Base-by-base conservation (phyloP, 1,140 invertebrate species). In the Eurosta solidaginis region DNA sequence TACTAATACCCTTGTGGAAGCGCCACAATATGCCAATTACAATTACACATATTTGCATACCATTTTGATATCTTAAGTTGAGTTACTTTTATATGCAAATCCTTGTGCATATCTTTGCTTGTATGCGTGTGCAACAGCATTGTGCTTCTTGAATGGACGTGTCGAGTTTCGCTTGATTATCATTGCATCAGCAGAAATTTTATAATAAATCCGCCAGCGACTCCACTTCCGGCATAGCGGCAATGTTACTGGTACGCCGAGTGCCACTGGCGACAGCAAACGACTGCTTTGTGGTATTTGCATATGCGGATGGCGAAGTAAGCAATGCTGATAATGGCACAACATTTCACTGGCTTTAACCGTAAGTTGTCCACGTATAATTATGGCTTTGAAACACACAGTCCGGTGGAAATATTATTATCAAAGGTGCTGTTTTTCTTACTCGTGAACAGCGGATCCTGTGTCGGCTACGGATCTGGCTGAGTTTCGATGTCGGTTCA, bases 111-210 rank as follows among this genome's bases (percentile, higher is more conserved):
- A n/a, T n/a, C n/a, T n/a, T n/a, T n/a, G n/a, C n/a, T n/a, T n/a
- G n/a, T n/a, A 17, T 12, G 45, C 45, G 12, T 17, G 29, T 29
- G 25, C 27, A 0, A 3, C 54, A 3, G 2, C 54, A 27, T 29
- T 4, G n/a, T 9, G 1, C 22, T n/a, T 6, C 5, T 50, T 7
- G 36, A 6, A 7, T 7, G 1, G 2, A 33, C 33, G 40, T 22
- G 27, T 20, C 5, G 2, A 40, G 40, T 68, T 52, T 68, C 59
- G 22, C 40, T 68, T 68, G 59, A 68, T 42, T 68, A 68, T 68
- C 59, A 33, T 20, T 68, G 59, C n/a, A 68, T 68, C 59, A 42
- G 59, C 59, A 68, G 33, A 68, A 68, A 68, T 68, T n/a, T n/a
- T 40, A 68, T 68, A 68, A 68, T 68, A 68, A 68, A 68, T 68